Percentiles rank a stretch among this genome's conserved stretches.
Evolutionary conservation across 35 echinoderm and acorn worm genomes (phyloP).

Genomic region (Anneissia japonica): DNA sequence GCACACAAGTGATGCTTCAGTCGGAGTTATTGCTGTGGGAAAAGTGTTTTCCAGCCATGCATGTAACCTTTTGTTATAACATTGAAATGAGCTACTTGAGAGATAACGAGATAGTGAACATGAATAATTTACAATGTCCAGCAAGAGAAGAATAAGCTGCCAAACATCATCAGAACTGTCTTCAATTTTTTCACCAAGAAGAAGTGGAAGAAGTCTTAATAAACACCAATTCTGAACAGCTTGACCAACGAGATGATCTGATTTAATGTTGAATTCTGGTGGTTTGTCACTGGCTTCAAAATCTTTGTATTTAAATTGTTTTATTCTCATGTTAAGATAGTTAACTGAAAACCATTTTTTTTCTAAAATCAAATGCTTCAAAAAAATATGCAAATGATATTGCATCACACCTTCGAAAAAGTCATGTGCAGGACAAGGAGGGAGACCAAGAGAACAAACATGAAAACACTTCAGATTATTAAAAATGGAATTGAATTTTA

Average conservation of each 20-base stretch:
- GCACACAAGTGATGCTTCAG: neutral
- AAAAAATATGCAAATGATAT: neutral
- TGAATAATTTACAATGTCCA: constrained; percentile 46
- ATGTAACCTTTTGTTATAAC: constrained; percentile 39
- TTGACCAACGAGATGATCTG: constrained; percentile 34
- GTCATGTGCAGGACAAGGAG: constrained; percentile 37
- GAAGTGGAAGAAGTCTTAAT: constrained; percentile 35
- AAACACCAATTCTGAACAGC: constrained; percentile 61
- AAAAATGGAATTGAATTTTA: constrained; percentile 29
- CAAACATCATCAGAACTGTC: neutral
- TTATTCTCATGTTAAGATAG: too few relatives aligned
- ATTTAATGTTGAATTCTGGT: constrained; percentile 3
- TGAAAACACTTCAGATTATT: constrained; percentile 12
- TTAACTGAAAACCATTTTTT: too few relatives aligned
- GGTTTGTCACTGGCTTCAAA: constrained; percentile 33
- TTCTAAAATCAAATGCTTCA: too few relatives aligned
- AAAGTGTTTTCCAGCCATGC: constrained; percentile 4
- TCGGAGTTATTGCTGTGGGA: constrained; percentile 26
- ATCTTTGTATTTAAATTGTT: constrained; percentile 13
- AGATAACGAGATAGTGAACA: neutral
- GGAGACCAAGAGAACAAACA: constrained; percentile 15
- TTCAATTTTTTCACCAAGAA: constrained; percentile 38
- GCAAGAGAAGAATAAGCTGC: constrained; percentile 27
- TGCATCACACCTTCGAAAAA: constrained; percentile 24
- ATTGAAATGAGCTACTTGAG: constrained; percentile 51